Conservation (phyloP, 2,113 vertebrate species). For the Parotia lawesii region DNA sequence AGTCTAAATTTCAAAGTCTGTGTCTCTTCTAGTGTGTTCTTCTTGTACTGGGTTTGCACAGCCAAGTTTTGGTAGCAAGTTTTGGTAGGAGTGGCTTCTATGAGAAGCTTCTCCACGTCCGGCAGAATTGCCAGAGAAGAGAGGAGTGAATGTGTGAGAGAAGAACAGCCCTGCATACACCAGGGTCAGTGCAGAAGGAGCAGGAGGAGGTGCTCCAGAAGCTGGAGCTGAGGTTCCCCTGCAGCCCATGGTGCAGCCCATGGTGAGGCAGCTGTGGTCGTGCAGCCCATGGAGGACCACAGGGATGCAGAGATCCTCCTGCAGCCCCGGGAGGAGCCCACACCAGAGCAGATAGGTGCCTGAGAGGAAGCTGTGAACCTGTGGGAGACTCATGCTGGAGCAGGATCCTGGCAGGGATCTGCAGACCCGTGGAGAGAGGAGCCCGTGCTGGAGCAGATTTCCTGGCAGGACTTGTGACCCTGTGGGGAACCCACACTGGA, state of each 20-base stretch:
- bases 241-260: rapidly evolving
- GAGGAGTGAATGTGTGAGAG: not conserved
- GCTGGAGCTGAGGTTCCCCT: not conserved
- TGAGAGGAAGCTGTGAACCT: not conserved
- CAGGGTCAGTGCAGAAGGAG: not conserved
- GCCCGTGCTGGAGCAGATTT: not conserved
- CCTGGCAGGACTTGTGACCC: not conserved
- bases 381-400: rapidly evolving
- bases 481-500: not conserved
- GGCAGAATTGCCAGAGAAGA: not conserved
- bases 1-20: not conserved
- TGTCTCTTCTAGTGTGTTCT: not conserved
- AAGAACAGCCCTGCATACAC: not conserved
- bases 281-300: rapidly evolving
- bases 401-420: not conserved
- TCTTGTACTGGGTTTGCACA: not conserved
- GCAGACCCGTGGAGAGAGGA: not conserved
- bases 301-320: not conserved
- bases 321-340: not conserved
- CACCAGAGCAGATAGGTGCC: not conserved
- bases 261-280: too few relatives aligned
- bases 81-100: not conserved
- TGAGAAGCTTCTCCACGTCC: not conserved
- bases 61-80: not conserved
- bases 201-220: not conserved